Percentiles rank a stretch among this genome's conserved stretches.
These are phyloP conservation scores for Leptopilina clavipes DNA, from an alignment of 1,140 invertebrate genomes.

Conservation along the genomic window DNA sequence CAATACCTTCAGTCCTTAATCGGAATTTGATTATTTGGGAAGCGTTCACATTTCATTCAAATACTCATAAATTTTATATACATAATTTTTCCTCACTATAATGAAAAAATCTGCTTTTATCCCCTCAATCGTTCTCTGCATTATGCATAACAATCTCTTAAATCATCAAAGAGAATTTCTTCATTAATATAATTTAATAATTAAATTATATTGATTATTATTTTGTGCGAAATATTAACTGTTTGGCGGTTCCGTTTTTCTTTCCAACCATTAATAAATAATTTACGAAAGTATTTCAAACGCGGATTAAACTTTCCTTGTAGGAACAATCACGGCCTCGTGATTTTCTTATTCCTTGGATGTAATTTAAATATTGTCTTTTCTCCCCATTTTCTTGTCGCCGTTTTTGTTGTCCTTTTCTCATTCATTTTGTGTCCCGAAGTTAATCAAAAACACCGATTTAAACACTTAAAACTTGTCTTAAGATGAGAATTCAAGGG, in stretches of 20 bases:
- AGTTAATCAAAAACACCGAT: neutral
- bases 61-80: too few species aligned
- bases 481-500: too few species aligned
- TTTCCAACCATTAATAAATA: neutral
- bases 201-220: too few species aligned
- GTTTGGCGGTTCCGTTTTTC: too few species aligned
- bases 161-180: too few species aligned
- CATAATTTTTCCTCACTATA: too few species aligned
- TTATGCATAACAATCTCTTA: too few species aligned
- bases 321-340: neutral
- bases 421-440: too few species aligned
- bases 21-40: slow-evolving; percentile 63
- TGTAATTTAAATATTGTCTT: slow-evolving; percentile 17
- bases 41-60: neutral
- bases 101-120: too few species aligned
- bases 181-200: too few species aligned
- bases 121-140: neutral
- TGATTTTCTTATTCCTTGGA: neutral
- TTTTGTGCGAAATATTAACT: too few species aligned
- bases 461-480: neutral
- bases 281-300: neutral
- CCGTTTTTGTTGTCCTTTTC: neutral
- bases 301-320: neutral
- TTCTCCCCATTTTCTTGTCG: slow-evolving; percentile 1
- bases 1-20: slow-evolving; percentile 47